Evolutionary conservation across 2,888 invertebrate species (phyloP).

Genomic region (Myopa tessellatipennis): DNA sequence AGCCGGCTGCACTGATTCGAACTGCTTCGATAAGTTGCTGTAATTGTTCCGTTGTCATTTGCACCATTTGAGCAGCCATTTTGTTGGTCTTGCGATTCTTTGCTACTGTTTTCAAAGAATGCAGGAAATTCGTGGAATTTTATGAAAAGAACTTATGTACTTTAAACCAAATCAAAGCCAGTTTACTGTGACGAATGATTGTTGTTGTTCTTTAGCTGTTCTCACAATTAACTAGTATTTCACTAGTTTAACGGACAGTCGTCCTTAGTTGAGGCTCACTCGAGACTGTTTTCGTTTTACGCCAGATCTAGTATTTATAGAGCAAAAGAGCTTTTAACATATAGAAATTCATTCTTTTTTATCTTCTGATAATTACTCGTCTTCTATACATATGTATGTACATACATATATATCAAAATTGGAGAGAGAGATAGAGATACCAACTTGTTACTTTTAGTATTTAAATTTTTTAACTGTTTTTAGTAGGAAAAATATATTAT

Average conservation of each 20-base stretch:
- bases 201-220: background rate
- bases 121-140: background rate
- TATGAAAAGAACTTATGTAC: background rate
- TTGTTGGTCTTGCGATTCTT: slow-evolving; percentile 11
- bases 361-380: too few species aligned
- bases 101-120: background rate
- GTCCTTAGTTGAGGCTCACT: slow-evolving; percentile 20
- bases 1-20: slow-evolving; percentile 50
- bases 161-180: slow-evolving; percentile 32
- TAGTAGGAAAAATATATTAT: too few species aligned
- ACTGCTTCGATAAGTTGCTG: slow-evolving; percentile 60
- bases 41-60: slow-evolving; percentile 63
- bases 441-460: too few species aligned
- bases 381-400: too few species aligned
- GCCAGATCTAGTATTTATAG: slow-evolving; percentile 9
- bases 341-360: too few species aligned
- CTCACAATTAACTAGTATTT: too few species aligned
- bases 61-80: slow-evolving; percentile 54
- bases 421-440: too few species aligned
- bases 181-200: slow-evolving; percentile 29
- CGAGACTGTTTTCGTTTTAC: slow-evolving; percentile 6
- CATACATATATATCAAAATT: too few species aligned
- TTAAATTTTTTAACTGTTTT: too few species aligned
- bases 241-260: background rate
- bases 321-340: background rate